Percentiles rank a stretch among this genome's conserved stretches.
Conservation (phyloP, 2,797 vertebrate genomes). For the Rachycentron canadum region DNA sequence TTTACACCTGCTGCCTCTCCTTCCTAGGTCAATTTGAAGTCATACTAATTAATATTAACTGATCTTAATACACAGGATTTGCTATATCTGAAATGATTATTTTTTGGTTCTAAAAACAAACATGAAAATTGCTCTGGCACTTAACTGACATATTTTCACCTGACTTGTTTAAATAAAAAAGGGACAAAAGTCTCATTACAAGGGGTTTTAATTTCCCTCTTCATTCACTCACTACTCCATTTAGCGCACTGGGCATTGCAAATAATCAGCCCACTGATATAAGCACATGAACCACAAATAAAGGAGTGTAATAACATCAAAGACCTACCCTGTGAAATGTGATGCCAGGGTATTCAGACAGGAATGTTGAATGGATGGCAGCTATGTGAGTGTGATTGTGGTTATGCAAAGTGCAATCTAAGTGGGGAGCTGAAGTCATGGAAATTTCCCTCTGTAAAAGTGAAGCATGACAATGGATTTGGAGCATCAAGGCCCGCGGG, state of each 20-base stretch:
- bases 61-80: conserved; percentile 42
- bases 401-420: conserved; percentile 79
- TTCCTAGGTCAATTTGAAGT: conserved; percentile 48
- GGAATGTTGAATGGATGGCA: conserved; percentile 78
- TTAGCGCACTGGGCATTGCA: conserved; percentile 57
- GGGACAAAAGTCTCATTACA: conserved; percentile 49
- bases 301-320: conserved; percentile 79
- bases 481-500: conserved; percentile 82
- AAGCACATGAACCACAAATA: conserved; percentile 73
- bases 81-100: conserved; percentile 34
- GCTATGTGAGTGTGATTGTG: conserved; percentile 63
- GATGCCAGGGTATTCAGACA: conserved; percentile 73
- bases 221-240: conserved; percentile 43
- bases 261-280: conserved; percentile 65
- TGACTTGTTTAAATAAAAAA: conserved; percentile 23
- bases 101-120: conserved; percentile 24
- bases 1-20: conserved; percentile 43
- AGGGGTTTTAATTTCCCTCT: conserved; percentile 38
- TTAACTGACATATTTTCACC: conserved; percentile 10
- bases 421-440: conserved; percentile 83
- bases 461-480: conserved; percentile 87
- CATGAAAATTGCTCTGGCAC: neutral
- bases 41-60: conserved; percentile 46
- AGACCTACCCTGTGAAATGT: conserved; percentile 75
- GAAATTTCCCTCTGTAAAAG: conserved; percentile 83